Conservation (phyloP, 2,888 invertebrate species). For the Stictocephala bisonia region DNA sequence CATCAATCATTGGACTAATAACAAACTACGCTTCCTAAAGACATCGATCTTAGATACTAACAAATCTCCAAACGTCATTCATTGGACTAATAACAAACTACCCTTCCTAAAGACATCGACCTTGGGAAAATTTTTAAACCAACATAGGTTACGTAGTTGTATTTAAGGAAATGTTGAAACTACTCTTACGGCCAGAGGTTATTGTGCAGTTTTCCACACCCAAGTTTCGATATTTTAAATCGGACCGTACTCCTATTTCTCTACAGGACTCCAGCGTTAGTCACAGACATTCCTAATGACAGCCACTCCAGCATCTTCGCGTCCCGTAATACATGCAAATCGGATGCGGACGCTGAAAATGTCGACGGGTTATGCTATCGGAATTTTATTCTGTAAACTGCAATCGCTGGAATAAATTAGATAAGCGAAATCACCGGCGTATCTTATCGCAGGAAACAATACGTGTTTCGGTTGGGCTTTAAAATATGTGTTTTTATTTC, state of each 20-base stretch:
- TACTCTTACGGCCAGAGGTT: background rate
- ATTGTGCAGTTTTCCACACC: background rate
- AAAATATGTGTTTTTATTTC: background rate
- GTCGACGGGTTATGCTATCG: background rate
- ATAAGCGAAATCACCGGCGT: slow-evolving; percentile 18
- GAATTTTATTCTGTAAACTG: slow-evolving; percentile 5
- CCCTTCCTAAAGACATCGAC: too few species aligned
- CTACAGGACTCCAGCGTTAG: background rate
- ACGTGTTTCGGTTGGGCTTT: background rate
- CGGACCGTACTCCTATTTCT: too few species aligned
- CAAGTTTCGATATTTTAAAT: slow-evolving; percentile 5
- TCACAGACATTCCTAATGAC: background rate
- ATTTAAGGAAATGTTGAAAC: too few species aligned
- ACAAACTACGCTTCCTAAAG: too few species aligned
- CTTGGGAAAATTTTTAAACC: too few species aligned
- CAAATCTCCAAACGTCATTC: too few species aligned
- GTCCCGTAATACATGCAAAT: slow-evolving; percentile 3
- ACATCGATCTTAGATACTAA: too few species aligned
- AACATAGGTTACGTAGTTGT: too few species aligned
- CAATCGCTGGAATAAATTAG: slow-evolving; percentile 16
- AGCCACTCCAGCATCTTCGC: background rate
- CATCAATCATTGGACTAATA: too few species aligned
- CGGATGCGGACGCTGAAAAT: background rate
- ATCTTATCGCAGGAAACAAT: slow-evolving; percentile 20
- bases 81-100: too few species aligned